Conservation (phyloP, 2,113 vertebrate genomes). For the Girardinichthys multiradiatus region DNA sequence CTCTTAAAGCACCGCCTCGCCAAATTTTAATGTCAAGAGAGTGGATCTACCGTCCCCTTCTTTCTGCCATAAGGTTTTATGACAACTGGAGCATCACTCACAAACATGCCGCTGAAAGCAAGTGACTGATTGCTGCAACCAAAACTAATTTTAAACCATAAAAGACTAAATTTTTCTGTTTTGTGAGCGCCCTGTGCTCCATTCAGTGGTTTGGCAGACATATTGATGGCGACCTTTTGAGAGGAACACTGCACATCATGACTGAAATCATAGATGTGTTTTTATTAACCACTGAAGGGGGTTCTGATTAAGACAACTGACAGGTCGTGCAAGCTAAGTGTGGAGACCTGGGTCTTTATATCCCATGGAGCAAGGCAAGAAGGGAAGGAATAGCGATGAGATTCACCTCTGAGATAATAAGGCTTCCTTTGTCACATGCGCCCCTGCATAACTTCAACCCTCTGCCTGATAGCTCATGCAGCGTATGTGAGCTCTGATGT, state of each 20-base stretch:
- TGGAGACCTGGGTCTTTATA: slow-evolving; percentile 20
- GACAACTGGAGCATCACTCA: slow-evolving; percentile 39
- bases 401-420: slow-evolving; percentile 51
- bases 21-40: slow-evolving; percentile 35
- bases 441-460: slow-evolving; percentile 47
- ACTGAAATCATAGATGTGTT: slow-evolving; percentile 58
- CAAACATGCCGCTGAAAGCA: slow-evolving; percentile 8
- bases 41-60: slow-evolving; percentile 26
- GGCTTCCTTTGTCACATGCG: slow-evolving; percentile 38
- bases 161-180: neutral
- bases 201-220: slow-evolving; percentile 33
- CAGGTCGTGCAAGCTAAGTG: slow-evolving; percentile 13
- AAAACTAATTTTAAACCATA: neutral
- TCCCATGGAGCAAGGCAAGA: slow-evolving; percentile 8
- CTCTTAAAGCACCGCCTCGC: slow-evolving; percentile 21
- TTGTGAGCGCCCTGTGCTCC: neutral
- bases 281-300: slow-evolving; percentile 31
- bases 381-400: slow-evolving; percentile 40
- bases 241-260: slow-evolving; percentile 46
- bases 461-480: slow-evolving; percentile 44
- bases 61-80: slow-evolving; percentile 51
- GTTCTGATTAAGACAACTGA: slow-evolving; percentile 1
- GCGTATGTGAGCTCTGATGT: slow-evolving; percentile 14
- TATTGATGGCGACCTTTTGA: slow-evolving; percentile 60
- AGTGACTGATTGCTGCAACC: neutral